Evolutionary conservation across 1,140 invertebrate species (phyloP).

Genomic region (Dendroctonus valens): DNA sequence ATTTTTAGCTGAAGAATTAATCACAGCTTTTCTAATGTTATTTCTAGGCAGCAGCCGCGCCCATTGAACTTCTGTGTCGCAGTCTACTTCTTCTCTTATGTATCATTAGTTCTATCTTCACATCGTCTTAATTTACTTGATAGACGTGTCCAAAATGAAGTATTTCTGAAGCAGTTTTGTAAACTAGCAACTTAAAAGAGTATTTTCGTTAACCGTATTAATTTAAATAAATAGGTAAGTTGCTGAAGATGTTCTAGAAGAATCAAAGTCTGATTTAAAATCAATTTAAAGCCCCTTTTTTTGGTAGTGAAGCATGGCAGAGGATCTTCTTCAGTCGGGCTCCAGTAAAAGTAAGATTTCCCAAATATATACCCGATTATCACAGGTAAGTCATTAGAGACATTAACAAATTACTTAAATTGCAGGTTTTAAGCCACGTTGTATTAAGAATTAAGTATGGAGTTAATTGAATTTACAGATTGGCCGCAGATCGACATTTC

Average conservation of each 20-base stretch:
- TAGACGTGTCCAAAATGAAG: conserved; percentile 41
- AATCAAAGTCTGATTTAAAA: not conserved
- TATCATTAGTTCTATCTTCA: too few relatives aligned
- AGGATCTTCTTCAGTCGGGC: conserved; percentile 52
- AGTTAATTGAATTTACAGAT: too few relatives aligned
- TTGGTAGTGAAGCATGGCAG: conserved; percentile 54
- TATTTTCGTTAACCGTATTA: conserved; percentile 12
- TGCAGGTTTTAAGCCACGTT: too few relatives aligned
- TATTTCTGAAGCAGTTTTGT: conserved; percentile 7
- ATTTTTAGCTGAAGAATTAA: too few relatives aligned
- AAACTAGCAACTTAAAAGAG: not conserved
- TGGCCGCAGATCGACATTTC: not conserved
- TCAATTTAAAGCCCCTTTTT: conserved; percentile 1
- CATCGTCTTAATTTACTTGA: not conserved
- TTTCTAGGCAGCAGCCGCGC: too few relatives aligned
- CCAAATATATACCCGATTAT: conserved; percentile 58
- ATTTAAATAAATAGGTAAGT: not conserved
- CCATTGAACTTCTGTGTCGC: too few relatives aligned
- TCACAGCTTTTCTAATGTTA: too few relatives aligned
- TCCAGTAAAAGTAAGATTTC: conserved; percentile 53
- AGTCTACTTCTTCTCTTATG: too few relatives aligned
- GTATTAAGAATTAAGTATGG: too few relatives aligned
- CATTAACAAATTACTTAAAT: not conserved
- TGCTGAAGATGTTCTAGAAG: not conserved
- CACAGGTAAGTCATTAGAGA: conserved; percentile 52